These are phyloP conservation scores for Elephas maximus DNA, from an alignment of 2,113 vertebrate genomes.

Conservation along the genomic window DNA sequence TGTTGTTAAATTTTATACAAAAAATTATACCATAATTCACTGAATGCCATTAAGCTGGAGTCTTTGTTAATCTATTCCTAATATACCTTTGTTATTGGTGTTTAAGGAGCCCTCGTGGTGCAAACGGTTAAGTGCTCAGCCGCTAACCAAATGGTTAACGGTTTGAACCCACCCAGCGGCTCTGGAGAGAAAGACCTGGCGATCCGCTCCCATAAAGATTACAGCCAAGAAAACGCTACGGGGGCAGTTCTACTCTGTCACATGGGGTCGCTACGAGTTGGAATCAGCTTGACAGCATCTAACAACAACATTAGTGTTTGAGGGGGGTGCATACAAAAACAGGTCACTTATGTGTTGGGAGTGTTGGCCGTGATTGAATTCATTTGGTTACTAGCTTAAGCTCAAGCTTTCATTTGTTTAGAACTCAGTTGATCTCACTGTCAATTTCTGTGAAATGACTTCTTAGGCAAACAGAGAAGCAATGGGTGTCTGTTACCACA, in stretches of 20 bases:
- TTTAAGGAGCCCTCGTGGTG: neutral
- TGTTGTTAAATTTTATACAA: neutral
- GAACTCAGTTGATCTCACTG: neutral
- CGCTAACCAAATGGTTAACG: too few species aligned
- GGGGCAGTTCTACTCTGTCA: neutral
- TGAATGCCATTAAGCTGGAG: neutral
- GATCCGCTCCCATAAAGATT: too few species aligned
- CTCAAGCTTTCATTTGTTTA: neutral
- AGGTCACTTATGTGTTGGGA: neutral
- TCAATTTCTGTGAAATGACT: neutral
- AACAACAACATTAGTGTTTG: too few species aligned
- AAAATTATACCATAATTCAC: accelerated
- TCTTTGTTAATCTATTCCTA: neutral
- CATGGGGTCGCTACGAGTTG: neutral
- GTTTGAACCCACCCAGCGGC: too few species aligned
- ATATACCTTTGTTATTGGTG: neutral
- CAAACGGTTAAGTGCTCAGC: too few species aligned
- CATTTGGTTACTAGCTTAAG: too few species aligned
- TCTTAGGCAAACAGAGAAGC: neutral
- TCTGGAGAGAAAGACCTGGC: too few species aligned
- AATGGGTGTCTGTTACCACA: neutral
- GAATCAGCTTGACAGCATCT: neutral
- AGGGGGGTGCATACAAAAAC: too few species aligned
- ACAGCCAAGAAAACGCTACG: too few species aligned
- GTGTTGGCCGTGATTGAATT: accelerated